A percentile compares a stretch with the other conserved stretches of the same genome.
Evolutionary conservation across 2,113 vertebrate genomes (phyloP).

Genomic region (Bagarius yarrelli): DNA sequence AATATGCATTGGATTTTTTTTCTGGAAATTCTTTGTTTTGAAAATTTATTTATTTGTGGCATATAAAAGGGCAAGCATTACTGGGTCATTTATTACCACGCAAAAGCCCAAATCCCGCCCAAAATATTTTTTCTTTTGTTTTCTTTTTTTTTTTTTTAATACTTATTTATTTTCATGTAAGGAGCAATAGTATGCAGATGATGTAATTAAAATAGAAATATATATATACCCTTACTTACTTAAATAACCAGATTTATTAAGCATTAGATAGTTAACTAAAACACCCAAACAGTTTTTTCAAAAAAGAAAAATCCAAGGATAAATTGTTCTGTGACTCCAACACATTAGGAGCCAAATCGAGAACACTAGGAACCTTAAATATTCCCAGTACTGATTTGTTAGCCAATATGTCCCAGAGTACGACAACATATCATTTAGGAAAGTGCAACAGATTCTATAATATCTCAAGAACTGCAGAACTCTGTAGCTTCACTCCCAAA

Average conservation of each 20-base stretch:
- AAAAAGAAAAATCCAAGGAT: background rate
- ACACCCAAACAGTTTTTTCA: background rate
- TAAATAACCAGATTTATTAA: background rate
- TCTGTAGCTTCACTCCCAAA: background rate
- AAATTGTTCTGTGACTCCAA: background rate
- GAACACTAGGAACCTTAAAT: background rate
- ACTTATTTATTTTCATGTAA: too few species aligned
- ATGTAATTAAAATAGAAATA: background rate
- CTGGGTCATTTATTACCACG: background rate
- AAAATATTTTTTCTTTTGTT: too few species aligned
- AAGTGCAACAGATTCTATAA: background rate
- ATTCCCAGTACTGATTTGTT: background rate
- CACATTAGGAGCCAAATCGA: background rate
- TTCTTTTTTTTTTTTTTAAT: background rate
- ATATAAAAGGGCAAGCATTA: background rate
- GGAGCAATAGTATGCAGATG: background rate
- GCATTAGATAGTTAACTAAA: background rate
- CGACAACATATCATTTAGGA: background rate
- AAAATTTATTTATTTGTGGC: background rate
- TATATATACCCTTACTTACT: background rate
- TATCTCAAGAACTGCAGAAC: background rate
- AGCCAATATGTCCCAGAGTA: background rate
- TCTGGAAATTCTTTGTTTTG: background rate
- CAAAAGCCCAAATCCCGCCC: too few species aligned
- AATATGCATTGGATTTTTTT: background rate